A percentile compares a stretch with the other conserved stretches of the same genome.
Evolutionary conservation across 1,140 invertebrate genomes (phyloP).

Genomic region (Drosophila pseudoananassae): DNA sequence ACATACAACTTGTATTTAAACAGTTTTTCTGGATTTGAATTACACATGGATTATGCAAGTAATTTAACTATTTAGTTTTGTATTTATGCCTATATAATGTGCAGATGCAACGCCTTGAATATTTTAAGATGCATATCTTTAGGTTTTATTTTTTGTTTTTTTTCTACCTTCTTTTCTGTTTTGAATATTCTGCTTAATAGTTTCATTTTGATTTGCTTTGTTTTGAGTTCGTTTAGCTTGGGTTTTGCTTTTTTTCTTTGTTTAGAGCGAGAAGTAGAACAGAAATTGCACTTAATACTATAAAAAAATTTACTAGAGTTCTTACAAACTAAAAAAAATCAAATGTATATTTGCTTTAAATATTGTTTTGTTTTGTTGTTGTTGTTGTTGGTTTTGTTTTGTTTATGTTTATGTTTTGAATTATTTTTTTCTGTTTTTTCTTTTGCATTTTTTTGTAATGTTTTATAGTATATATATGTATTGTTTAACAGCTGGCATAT

Average conservation of each 20-base stretch:
- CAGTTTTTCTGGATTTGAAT: constrained; percentile 52
- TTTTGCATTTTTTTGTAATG: constrained; percentile 50
- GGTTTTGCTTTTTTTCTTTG: constrained; percentile 49
- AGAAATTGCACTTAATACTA: constrained; percentile 80
- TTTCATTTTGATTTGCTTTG: constrained; percentile 66
- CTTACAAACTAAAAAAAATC: constrained; percentile 81
- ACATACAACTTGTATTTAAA: constrained; percentile 66
- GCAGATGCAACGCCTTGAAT: constrained; percentile 73
- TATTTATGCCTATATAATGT: constrained; percentile 55
- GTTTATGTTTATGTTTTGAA: constrained; percentile 38
- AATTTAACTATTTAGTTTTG: constrained; percentile 69
- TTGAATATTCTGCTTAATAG: constrained; percentile 58
- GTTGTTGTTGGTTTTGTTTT: constrained; percentile 25
- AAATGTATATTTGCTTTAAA: constrained; percentile 81
- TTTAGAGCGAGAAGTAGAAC: constrained; percentile 79
- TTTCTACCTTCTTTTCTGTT: constrained; percentile 24
- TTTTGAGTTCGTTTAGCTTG: constrained; percentile 39
- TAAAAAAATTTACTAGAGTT: constrained; percentile 82
- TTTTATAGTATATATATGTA: constrained; percentile 13
- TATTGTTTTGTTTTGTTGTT: constrained; percentile 49
- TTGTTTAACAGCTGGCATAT: constrained; percentile 53
- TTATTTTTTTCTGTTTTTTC: constrained; percentile 49
- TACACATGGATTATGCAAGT: constrained; percentile 55
- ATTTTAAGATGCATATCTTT: constrained; percentile 68
- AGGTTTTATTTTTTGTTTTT: constrained; percentile 13